phyloP scores from a whole-genome alignment of 2,113 vertebrate species.

The Strigops habroptila region DNA sequence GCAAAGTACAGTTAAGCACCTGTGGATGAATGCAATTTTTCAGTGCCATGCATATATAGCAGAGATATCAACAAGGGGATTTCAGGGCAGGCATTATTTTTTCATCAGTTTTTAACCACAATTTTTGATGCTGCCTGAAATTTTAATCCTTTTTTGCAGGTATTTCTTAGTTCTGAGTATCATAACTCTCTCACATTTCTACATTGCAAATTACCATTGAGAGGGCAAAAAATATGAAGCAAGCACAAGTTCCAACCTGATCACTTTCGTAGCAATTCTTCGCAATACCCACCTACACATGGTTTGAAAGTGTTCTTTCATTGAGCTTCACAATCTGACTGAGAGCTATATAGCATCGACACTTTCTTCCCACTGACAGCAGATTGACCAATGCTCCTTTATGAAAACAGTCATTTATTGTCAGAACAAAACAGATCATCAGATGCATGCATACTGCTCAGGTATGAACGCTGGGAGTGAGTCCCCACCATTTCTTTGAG shows the following conservation, averaged over 20 bases:
- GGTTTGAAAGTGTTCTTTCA: neutral
- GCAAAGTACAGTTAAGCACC: neutral
- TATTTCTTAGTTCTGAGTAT: neutral
- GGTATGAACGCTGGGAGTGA: rapidly evolving
- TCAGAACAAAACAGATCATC: neutral
- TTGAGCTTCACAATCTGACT: neutral
- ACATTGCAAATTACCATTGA: neutral
- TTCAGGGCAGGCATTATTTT: neutral
- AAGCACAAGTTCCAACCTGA: neutral
- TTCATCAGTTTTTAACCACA: neutral
- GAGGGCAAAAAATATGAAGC: neutral
- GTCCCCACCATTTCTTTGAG: neutral
- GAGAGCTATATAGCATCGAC: neutral
- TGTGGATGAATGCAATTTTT: neutral
- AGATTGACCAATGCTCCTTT: neutral
- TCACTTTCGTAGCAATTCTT: neutral
- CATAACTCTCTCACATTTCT: neutral
- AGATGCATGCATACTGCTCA: rapidly evolving
- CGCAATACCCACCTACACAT: neutral
- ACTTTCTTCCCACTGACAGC: neutral
- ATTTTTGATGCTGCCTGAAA: neutral
- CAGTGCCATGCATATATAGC: neutral
- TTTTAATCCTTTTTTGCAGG: neutral
- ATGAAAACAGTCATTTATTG: neutral
- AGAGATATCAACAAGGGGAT: neutral